Evolutionary conservation across 2,113 vertebrate species (phyloP).

Genomic region (Brachionichthys hirsutus): DNA sequence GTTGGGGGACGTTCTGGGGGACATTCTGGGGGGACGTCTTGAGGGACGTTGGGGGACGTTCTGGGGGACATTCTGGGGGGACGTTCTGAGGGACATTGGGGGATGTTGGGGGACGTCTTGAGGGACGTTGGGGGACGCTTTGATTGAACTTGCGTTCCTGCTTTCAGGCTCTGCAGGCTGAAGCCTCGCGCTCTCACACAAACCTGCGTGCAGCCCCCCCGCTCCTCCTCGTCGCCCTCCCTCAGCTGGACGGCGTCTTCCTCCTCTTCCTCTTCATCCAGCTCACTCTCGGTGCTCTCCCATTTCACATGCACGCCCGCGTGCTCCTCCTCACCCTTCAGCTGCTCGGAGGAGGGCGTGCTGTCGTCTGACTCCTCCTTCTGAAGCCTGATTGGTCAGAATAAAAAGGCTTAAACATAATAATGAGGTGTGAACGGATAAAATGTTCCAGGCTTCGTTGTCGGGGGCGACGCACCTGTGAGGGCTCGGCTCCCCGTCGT

Average conservation of each 20-base stretch:
- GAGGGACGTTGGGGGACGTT: too few species aligned
- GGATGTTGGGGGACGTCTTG: too few species aligned
- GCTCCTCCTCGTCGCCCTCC: constrained; percentile 64
- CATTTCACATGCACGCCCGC: constrained; percentile 45
- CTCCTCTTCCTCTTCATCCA: constrained; percentile 72
- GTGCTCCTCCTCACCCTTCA: too few species aligned
- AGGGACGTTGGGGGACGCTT: too few species aligned
- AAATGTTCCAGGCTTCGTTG: too few species aligned
- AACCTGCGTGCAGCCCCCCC: constrained; percentile 59
- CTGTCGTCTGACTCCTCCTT: constrained; percentile 63
- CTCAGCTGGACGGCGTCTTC: constrained; percentile 61
- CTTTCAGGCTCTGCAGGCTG: too few species aligned
- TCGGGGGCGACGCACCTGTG: constrained; percentile 57
- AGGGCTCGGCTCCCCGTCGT: constrained; percentile 19
- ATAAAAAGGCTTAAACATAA: background rate
- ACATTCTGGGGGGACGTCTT: too few species aligned
- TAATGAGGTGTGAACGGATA: background rate
- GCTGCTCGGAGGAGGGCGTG: constrained; percentile 40
- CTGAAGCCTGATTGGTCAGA: constrained; percentile 55
- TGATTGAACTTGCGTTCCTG: too few species aligned
- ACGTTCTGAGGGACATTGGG: too few species aligned
- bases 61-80: too few species aligned
- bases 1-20: too few species aligned
- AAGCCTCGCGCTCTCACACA: background rate
- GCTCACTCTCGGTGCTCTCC: constrained; percentile 68